phyloP scores from a whole-genome alignment of 2,888 invertebrate genomes.

The Tyria jacobaeae region DNA sequence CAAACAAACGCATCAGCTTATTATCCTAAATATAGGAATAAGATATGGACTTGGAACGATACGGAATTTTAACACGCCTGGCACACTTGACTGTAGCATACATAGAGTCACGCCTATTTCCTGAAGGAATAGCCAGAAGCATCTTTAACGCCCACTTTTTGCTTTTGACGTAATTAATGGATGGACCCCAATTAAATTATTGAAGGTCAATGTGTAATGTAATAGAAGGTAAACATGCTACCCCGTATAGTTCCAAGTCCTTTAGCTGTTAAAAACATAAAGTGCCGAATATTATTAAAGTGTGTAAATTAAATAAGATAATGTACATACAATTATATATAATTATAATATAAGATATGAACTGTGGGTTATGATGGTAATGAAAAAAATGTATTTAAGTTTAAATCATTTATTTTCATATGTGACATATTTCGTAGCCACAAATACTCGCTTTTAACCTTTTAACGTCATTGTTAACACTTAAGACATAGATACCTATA shows the following conservation, averaged over 20 bases:
- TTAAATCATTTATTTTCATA: not conserved
- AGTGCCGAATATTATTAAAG: slow-evolving; percentile 76
- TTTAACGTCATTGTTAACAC: no score
- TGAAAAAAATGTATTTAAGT: not conserved
- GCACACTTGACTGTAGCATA: not conserved
- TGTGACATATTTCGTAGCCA: no score
- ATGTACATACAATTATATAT: slow-evolving; percentile 34
- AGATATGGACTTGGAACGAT: slow-evolving; percentile 20
- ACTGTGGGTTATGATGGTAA: slow-evolving; percentile 6
- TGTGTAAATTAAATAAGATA: slow-evolving; percentile 45
- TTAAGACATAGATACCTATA: no score
- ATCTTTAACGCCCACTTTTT: no score
- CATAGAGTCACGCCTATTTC: no score
- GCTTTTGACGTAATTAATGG: no score
- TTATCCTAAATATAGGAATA: slow-evolving; percentile 12
- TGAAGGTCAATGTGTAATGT: no score
- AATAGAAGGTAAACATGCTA: not conserved
- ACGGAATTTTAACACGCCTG: not conserved
- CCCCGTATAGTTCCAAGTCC: slow-evolving; percentile 16
- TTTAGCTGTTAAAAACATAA: slow-evolving; percentile 56
- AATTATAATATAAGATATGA: slow-evolving; percentile 8
- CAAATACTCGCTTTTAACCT: no score
- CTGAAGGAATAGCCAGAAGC: no score
- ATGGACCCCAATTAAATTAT: no score
- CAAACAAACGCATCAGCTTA: slow-evolving; percentile 1